Evolutionary conservation across 2,888 invertebrate genomes (phyloP).

Genomic region (Cryptosula pallasiana): DNA sequence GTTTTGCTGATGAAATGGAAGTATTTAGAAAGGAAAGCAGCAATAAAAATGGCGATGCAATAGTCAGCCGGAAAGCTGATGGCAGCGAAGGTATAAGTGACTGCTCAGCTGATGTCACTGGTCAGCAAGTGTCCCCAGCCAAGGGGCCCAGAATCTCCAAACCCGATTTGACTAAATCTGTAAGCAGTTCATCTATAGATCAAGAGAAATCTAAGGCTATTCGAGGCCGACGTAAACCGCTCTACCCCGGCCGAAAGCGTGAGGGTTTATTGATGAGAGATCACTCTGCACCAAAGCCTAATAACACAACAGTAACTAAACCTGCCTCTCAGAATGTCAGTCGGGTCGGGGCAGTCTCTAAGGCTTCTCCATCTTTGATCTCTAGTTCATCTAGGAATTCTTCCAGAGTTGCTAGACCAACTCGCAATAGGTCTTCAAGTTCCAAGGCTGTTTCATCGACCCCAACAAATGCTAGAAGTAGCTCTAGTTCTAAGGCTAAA

Average conservation of each 20-base stretch:
- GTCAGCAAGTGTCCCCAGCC: background rate
- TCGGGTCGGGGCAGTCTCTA: no score
- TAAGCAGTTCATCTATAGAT: background rate
- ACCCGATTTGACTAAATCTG: background rate
- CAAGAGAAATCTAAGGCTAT: background rate
- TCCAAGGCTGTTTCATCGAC: no score
- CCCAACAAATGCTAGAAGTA: no score
- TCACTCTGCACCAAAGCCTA: no score
- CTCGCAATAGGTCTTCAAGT: no score
- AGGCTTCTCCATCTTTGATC: no score
- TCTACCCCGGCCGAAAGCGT: background rate
- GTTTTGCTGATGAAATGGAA: background rate
- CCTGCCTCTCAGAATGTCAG: no score
- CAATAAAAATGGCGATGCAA: background rate
- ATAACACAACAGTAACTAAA: no score
- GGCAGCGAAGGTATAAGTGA: background rate
- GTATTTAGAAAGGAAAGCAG: background rate
- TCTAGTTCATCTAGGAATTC: no score
- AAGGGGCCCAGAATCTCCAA: constrained; percentile 6
- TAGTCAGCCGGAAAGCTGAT: background rate
- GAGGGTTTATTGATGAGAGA: no score
- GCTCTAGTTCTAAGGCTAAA: no score
- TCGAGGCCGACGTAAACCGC: background rate
- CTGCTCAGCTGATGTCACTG: background rate
- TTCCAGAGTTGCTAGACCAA: no score